These are phyloP conservation scores for Ennomos quercinarius DNA, from an alignment of 2,888 invertebrate species.

Conservation along the genomic window DNA sequence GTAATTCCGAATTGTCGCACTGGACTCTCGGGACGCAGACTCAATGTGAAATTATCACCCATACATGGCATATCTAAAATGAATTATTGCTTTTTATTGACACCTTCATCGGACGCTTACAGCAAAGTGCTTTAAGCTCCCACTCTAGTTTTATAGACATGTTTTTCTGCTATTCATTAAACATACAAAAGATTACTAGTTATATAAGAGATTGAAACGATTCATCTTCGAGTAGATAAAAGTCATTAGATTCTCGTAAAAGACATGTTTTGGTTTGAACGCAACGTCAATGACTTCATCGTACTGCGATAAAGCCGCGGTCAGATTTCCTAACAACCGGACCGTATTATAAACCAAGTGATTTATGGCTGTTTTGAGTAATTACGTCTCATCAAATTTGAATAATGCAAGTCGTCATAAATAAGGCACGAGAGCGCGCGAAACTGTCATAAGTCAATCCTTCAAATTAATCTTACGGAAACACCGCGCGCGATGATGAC, in stretches of 20 bases:
- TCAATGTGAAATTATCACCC: slow-evolving; percentile 83
- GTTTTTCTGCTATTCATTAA: slow-evolving; percentile 50
- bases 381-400: slow-evolving; percentile 84
- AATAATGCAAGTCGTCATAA: slow-evolving; percentile 81
- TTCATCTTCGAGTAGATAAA: slow-evolving; percentile 58
- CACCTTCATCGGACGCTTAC: slow-evolving; percentile 59
- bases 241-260: slow-evolving; percentile 70
- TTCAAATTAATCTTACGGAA: slow-evolving; percentile 75
- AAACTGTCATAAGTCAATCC: slow-evolving; percentile 80
- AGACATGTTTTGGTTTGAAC: slow-evolving; percentile 64
- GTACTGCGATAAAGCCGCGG: slow-evolving; percentile 58
- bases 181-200: slow-evolving; percentile 39
- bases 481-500: slow-evolving; percentile 70
- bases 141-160: slow-evolving; percentile 51
- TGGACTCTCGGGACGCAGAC: slow-evolving; percentile 62
- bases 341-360: slow-evolving; percentile 74
- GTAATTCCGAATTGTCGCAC: slow-evolving; percentile 80
- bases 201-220: slow-evolving; percentile 49
- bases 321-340: slow-evolving; percentile 70
- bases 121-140: slow-evolving; percentile 57
- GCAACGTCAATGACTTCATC: slow-evolving; percentile 73
- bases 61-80: slow-evolving; percentile 83
- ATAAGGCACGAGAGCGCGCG: slow-evolving; percentile 69
- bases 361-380: slow-evolving; percentile 83
- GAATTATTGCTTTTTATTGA: slow-evolving; percentile 81